Evolutionary conservation across 1,140 invertebrate species (phyloP), one percentile per base, ranked within the genome.

Genomic region (Calephelis nemesis): DNA sequence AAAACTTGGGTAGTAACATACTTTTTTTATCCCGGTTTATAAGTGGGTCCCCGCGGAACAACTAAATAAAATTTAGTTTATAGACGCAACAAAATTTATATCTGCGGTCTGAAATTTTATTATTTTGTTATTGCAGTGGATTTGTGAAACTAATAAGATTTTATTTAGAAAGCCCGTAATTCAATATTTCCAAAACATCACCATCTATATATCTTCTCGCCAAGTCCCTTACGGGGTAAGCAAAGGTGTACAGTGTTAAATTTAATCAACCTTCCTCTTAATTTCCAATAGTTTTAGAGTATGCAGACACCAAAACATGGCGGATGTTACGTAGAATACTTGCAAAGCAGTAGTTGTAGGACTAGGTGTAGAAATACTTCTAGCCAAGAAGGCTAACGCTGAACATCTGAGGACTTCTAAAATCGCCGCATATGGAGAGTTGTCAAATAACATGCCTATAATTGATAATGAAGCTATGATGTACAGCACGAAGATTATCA

Each of bases 381-480:
- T 81, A 1, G 83, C 83, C 4, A 91, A 66, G 80, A 91, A 91
- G 11, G 92, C 85, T 5, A 94, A 79, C 0, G 89, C 77, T 7
- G 92, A 83, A 72, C 94, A 95, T 0, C 95, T 88, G 0, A 92
- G 47, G 0, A 94, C 82, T 82, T 95, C 95, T 9, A 94, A 74
- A 3, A 93, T 62, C 0, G 90, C 83, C 3, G 93, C 93, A 62
- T 93, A 88, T 11, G 91, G 85, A 12, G 90, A 90, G 63, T 93
- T 92, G 60, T 96, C 95, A 72, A 96, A 95, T 10, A 96, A 74
- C 90, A 96, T 92, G 15, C 96, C 95, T 50, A 96, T 95, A 4
- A 94, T 91, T 3, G 94, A 95, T 8, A 96, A 77, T 0, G 95
- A 94, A 3, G 93, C 92, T 10, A 96, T 87, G 58, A 96, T 94